Base-by-base conservation (phyloP, 2,888 invertebrate genomes). In the Miltochrista miniata region DNA sequence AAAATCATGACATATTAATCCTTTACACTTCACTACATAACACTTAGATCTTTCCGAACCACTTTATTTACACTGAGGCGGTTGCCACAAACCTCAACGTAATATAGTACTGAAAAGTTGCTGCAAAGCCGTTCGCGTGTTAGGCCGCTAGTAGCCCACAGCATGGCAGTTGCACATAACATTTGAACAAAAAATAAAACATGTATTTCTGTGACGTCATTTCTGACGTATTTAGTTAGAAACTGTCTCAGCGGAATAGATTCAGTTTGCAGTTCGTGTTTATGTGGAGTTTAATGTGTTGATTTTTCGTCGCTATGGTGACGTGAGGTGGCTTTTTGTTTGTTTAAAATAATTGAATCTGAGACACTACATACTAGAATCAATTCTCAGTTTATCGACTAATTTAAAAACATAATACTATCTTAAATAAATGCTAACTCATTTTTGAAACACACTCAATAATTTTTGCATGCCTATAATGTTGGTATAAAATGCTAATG, bases 41-140 rank as follows among this genome's bases (percentile, higher is more conserved):
- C 74, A 69, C 71, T 45, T 55, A 53, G 39, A 69, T 75, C 72
- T 48, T 53, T 43, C 49, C 59, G 62, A 59, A 51, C 54, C 63
- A 58, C 64, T 50, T 53, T 56, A 54, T 54, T 54, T 57, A 62
- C 56, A 61, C 57, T 66, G 56, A 71, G 72, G 74, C 80, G 81
- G 79, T 81, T 71, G 77, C 70, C 75, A 72, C 77, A 75, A 76
- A 64, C 66, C 79, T 74, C 82, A 82, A 75, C 79, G 77, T 81
- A 72, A 78, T 79, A 84, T 83, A 78, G 61, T 83, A 90, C 90
- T 90, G 89, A 83, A 88, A 85, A 85, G 70, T 78, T 77, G 79
- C 70, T 82, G 86, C 82, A 79, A 76, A 74, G 73, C 74, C 77
- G 81, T 79, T 90, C 81, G 90, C 90, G 90, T 90, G 90, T 78